These are phyloP conservation scores for Acrocera orbiculus DNA, from an alignment of 2,888 invertebrate species.

Conservation along the genomic window DNA sequence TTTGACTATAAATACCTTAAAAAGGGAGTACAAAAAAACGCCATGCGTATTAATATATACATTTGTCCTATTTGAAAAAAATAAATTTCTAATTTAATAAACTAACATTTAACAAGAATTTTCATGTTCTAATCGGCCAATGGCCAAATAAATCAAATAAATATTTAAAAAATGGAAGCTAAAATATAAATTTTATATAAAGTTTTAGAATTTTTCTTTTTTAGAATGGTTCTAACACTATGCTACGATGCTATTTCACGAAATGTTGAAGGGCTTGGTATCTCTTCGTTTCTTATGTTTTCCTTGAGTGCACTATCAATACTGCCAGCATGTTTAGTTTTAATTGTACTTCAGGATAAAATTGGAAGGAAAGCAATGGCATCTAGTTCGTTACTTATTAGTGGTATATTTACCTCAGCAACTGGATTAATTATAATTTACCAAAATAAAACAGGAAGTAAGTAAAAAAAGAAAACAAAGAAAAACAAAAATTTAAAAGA, in stretches of 20 bases:
- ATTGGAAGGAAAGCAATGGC: conserved; percentile 31
- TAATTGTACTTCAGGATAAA: conserved; percentile 11
- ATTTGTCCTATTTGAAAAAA: too few species aligned
- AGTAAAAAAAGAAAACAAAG: too few species aligned
- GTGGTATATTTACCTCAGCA: conserved; percentile 29
- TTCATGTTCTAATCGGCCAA: too few species aligned
- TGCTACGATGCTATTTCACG: conserved; percentile 35
- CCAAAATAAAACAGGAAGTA: conserved; percentile 2
- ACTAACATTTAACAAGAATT: too few species aligned
- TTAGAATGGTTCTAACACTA: conserved; percentile 34
- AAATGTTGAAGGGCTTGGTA: conserved; percentile 31
- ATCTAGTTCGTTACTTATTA: conserved; percentile 29
- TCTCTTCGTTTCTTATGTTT: conserved; percentile 33
- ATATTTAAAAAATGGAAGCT: not conserved
- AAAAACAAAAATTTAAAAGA: not conserved
- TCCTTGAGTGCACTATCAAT: conserved; percentile 32
- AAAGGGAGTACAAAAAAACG: too few species aligned
- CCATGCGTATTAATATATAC: too few species aligned
- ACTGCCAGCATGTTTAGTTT: conserved; percentile 27
- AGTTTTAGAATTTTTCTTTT: not conserved
- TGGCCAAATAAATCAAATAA: too few species aligned
- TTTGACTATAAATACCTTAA: too few species aligned
- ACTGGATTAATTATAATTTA: conserved; percentile 24
- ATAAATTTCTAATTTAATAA: too few species aligned
- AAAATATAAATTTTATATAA: not conserved